Evolutionary conservation across 2,888 invertebrate species (phyloP), one percentile per base, ranked within the genome.

Genomic region (Dusona sp.): DNA sequence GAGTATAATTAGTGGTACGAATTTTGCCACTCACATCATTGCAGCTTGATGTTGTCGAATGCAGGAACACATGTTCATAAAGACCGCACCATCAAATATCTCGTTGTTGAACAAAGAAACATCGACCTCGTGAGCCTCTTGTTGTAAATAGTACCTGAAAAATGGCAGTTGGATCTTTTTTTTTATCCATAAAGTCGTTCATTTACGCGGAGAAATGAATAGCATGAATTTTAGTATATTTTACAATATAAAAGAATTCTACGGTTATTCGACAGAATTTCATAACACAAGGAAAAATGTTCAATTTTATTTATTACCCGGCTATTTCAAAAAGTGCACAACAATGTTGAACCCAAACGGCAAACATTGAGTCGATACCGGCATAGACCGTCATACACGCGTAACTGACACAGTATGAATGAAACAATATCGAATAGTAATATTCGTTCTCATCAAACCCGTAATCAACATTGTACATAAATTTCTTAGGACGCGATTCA

Each of bases 391-490:
- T 73, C 13, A 88, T 75, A 48, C 77, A 83, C 38, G 80, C 51
- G 11, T 65, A 79, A 54, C 70, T 84, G 0, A 64, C 61, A 29
- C 88, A n/a, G 22, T 86, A 87, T 11, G 83, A 67, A 36, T 88
- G 88, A n/a, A 77, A 54, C 11, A 83, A 51, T 51, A 86, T 79
- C 33, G 54, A 57, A 57, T 45, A 65, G 57, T 87, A 89, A 85
- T 89, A 89, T 45, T 88, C 74, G n/a, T 87, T 61, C n/a, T 80
- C 72, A 33, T 89, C 89, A 9, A 89, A 57, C 25, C 83, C 85
- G 33, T 88, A 88, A 45, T 90, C 85, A 7, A 81, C 70, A 48
- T 86, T 65, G 61, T 57, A 67, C 45, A 89, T 65, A 33, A 79
- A 84, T 77, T 74, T 70, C 22, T 73, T 86, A 3, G 79, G 67